Percentiles rank a stretch among this genome's conserved stretches.
Evolutionary conservation across 1,140 invertebrate species (phyloP).

Genomic region (Rhynchophorus ferrugineus): DNA sequence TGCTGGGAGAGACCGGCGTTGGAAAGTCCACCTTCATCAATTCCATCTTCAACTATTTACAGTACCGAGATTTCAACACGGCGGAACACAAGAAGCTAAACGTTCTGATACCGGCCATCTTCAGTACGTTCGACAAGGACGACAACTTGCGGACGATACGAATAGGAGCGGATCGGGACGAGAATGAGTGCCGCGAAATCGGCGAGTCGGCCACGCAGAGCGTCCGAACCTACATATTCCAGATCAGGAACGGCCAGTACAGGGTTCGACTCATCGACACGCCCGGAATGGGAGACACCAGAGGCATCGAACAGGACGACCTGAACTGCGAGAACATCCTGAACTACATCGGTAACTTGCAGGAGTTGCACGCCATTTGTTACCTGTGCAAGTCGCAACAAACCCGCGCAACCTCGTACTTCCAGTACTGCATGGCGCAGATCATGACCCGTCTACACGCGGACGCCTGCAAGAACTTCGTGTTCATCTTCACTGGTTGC

Average conservation of each 20-base stretch:
- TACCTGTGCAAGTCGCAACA: constrained; percentile 29
- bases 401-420: constrained; percentile 21
- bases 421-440: constrained; percentile 33
- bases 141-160: constrained; percentile 13
- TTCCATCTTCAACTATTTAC: constrained; percentile 35
- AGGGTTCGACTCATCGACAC: constrained; percentile 32
- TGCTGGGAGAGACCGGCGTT: constrained; percentile 35
- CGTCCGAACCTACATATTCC: constrained; percentile 29
- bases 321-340: constrained; percentile 32
- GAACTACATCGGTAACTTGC: constrained; percentile 25
- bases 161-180: constrained; percentile 25
- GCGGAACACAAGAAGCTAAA: constrained; percentile 25
- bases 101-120: constrained; percentile 31
- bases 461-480: constrained; percentile 27
- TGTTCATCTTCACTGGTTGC: constrained; percentile 32
- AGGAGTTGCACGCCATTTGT: constrained; percentile 30
- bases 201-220: constrained; percentile 35
- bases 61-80: constrained; percentile 25
- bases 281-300: constrained; percentile 33
- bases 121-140: constrained; percentile 28
- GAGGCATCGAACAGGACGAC: constrained; percentile 30
- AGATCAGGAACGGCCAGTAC: background rate
- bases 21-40: constrained; percentile 40
- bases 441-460: constrained; percentile 31
- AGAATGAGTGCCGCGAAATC: constrained; percentile 26